These are phyloP conservation scores for Pseudorectes ferrugineus DNA, from an alignment of 2,113 vertebrate species.

Conservation along the genomic window DNA sequence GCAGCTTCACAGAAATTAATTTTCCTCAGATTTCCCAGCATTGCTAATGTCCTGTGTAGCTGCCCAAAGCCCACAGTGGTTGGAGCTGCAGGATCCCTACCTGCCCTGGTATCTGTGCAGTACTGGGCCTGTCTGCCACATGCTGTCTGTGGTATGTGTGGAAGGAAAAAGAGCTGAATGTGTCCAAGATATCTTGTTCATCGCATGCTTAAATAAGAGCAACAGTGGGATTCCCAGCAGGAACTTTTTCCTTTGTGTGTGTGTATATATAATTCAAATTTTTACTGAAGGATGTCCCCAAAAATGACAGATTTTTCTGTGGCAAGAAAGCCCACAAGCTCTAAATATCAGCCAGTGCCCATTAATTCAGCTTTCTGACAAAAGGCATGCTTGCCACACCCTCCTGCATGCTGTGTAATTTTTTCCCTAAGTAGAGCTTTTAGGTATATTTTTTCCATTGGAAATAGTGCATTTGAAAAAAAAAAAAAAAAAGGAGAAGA, in stretches of 20 bases:
- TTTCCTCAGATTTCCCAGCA: not conserved
- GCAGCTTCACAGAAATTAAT: not conserved
- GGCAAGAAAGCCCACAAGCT: not conserved
- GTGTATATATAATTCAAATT: not conserved
- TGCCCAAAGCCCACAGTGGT: not conserved
- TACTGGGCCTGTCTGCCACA: not conserved
- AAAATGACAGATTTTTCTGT: not conserved
- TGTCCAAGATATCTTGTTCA: not conserved
- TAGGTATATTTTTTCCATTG: not conserved
- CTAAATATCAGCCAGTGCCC: not conserved
- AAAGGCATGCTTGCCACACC: not conserved
- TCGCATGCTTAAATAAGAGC: not conserved
- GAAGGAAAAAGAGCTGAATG: not conserved
- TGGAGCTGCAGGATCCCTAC: not conserved
- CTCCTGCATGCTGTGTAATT: not conserved
- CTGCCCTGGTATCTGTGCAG: not conserved
- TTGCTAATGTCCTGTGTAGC: not conserved
- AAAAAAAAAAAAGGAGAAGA: not conserved
- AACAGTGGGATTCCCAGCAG: not conserved
- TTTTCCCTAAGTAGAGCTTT: constrained; percentile 1
- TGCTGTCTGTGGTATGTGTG: not conserved
- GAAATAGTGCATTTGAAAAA: not conserved
- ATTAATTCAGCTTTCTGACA: not conserved
- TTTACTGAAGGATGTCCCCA: not conserved
- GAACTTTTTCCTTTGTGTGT: not conserved